A percentile compares a stretch with the other conserved stretches of the same genome.
These are phyloP conservation scores for Netelia fuscicornis DNA, from an alignment of 2,888 invertebrate species.

Conservation along the genomic window DNA sequence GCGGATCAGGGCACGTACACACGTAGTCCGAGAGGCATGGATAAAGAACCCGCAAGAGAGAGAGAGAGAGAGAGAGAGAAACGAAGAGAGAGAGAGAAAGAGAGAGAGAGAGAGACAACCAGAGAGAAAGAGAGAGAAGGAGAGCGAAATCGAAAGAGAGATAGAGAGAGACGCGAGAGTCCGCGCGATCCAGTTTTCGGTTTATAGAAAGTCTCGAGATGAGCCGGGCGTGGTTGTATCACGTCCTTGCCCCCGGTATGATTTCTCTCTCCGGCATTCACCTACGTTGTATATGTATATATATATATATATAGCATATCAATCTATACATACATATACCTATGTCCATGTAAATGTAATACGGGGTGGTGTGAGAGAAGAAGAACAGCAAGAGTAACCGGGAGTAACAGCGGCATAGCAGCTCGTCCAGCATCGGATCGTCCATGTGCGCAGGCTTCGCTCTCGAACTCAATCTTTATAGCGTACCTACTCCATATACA, in stretches of 20 bases:
- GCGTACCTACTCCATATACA: constrained; percentile 45
- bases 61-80: constrained; percentile 59
- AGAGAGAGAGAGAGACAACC: constrained; percentile 50
- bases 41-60: constrained; percentile 61
- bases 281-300: constrained; percentile 59
- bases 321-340: neutral
- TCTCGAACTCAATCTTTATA: constrained; percentile 54
- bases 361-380: constrained; percentile 35
- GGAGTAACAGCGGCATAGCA: constrained; percentile 32
- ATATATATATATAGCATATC: neutral
- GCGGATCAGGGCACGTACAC: neutral
- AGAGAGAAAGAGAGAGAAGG: constrained; percentile 55
- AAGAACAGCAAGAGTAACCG: constrained; percentile 54
- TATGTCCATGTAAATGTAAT: neutral
- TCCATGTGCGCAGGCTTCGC: constrained; percentile 41
- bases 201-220: constrained; percentile 84
- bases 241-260: constrained; percentile 83
- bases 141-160: constrained; percentile 33
- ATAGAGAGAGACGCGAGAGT: constrained; percentile 65
- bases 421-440: constrained; percentile 42
- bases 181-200: constrained; percentile 84
- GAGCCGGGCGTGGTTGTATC: constrained; percentile 83
- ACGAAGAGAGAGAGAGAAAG: constrained; percentile 42
- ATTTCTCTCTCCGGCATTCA: constrained; percentile 83
- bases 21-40: neutral